A percentile compares a stretch with the other conserved stretches of the same genome.
phyloP scores from a whole-genome alignment of 1,140 invertebrate species.

The Akabosia matsudoensis region DNA sequence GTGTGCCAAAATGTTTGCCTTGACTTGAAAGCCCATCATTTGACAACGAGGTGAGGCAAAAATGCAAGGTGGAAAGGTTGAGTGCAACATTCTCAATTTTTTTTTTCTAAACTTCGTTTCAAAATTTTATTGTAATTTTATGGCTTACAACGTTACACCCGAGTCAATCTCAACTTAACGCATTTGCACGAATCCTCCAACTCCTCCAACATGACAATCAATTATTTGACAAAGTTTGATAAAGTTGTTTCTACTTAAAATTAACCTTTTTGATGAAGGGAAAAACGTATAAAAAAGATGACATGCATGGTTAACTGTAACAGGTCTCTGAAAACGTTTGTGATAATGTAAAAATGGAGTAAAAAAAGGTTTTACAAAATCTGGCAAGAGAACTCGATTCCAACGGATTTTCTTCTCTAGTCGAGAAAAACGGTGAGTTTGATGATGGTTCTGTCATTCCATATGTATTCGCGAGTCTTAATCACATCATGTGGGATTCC shows the following conservation, averaged over 20 bases:
- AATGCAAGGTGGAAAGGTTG: background rate
- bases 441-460: slow-evolving; percentile 51
- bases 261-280: too few relatives aligned
- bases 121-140: background rate
- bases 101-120: background rate
- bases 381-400: too few relatives aligned
- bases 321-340: too few relatives aligned
- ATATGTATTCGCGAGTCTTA: slow-evolving; percentile 50
- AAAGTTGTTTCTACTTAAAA: too few relatives aligned
- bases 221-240: too few relatives aligned
- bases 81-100: too few relatives aligned
- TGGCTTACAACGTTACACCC: background rate
- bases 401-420: too few relatives aligned
- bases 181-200: too few relatives aligned
- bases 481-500: slow-evolving; percentile 53
- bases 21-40: background rate
- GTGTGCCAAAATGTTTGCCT: background rate
- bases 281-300: too few relatives aligned
- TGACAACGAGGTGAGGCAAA: background rate
- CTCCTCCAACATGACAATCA: too few relatives aligned
- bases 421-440: slow-evolving; percentile 54
- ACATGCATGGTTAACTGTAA: too few relatives aligned
- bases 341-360: background rate
- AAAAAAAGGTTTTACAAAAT: background rate
- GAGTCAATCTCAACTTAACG: too few relatives aligned